phyloP scores from a whole-genome alignment of 2,113 vertebrate genomes.

The Microcebus griseorufus region DNA sequence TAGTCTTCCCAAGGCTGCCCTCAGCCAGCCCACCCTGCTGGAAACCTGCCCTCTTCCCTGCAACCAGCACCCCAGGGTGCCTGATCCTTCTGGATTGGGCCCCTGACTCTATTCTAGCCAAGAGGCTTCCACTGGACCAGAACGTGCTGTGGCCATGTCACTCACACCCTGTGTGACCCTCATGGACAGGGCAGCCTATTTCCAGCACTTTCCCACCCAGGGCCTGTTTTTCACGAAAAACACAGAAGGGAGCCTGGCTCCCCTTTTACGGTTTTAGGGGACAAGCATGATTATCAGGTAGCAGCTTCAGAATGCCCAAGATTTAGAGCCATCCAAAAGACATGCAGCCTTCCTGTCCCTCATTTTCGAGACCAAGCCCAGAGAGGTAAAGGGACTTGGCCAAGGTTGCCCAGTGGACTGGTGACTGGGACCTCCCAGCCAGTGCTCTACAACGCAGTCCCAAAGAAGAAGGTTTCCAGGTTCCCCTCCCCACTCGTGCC shows the following conservation, averaged over 20 bases:
- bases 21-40: background rate
- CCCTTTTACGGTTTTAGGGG: background rate
- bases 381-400: background rate
- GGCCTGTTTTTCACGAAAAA: background rate
- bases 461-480: background rate
- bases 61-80: background rate
- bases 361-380: background rate
- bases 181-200: no score
- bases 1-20: background rate
- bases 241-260: background rate
- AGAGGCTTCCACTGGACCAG: background rate
- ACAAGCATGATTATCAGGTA: background rate
- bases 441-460: background rate
- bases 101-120: no score
- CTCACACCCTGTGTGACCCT: background rate
- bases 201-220: background rate
- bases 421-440: background rate
- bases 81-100: background rate
- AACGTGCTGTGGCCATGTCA: accelerated
- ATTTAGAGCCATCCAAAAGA: background rate
- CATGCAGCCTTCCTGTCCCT: background rate
- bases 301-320: background rate
- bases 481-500: accelerated
- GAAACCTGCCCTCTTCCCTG: background rate
- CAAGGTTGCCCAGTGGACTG: background rate